These are phyloP conservation scores for Chloroclysta siterata DNA, from an alignment of 2,888 invertebrate genomes.

Conservation along the genomic window DNA sequence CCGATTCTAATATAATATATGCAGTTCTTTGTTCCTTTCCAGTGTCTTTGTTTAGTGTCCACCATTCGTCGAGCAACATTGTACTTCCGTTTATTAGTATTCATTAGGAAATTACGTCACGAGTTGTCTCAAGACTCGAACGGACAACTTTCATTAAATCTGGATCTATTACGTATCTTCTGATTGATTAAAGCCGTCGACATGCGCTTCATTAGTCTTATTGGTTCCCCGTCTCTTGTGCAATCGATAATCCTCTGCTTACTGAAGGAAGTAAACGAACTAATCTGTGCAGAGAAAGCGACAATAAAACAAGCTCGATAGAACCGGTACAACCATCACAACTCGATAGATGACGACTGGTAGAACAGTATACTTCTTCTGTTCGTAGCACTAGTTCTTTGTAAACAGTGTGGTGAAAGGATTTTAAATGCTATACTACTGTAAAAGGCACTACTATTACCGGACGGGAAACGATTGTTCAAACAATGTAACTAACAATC, in stretches of 20 bases:
- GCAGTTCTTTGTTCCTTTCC: neutral
- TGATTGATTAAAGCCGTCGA: conserved; percentile 16
- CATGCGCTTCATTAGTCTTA: conserved; percentile 23
- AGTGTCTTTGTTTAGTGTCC: neutral
- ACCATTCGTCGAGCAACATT: conserved; percentile 4
- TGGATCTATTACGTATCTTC: conserved; percentile 19
- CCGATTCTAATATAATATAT: neutral
- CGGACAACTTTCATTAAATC: conserved; percentile 26
- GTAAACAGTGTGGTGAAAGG: no score
- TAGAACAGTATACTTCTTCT: neutral
- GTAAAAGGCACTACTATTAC: neutral
- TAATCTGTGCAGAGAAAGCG: conserved; percentile 4
- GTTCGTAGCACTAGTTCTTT: no score
- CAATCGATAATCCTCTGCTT: conserved; percentile 23
- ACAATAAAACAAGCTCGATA: conserved; percentile 4
- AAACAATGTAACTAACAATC: conserved; percentile 9
- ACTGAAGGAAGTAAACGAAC: conserved; percentile 21
- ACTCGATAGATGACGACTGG: neutral
- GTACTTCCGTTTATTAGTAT: conserved; percentile 15
- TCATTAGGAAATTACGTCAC: conserved; percentile 24
- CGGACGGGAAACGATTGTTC: neutral
- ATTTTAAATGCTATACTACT: neutral
- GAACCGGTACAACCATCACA: no score
- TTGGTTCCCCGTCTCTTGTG: conserved; percentile 13
- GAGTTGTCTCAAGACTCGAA: conserved; percentile 2